These are phyloP conservation scores for Fistularia tabacaria DNA, from an alignment of 2,797 vertebrate genomes.

Conservation along the genomic window DNA sequence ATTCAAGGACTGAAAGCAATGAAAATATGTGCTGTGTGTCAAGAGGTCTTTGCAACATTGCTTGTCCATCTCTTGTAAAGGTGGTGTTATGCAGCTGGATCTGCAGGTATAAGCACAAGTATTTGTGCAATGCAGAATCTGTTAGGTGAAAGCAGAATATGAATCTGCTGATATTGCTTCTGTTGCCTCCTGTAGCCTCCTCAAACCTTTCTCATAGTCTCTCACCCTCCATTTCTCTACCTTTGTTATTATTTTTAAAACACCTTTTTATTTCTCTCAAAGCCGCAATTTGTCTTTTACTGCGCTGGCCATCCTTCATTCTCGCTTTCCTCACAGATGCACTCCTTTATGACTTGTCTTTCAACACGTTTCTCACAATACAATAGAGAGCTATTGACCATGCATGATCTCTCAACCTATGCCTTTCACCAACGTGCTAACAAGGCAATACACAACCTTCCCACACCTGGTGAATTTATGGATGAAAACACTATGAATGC, in stretches of 20 bases:
- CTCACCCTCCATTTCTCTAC: conserved; percentile 12
- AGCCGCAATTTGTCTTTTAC: conserved; percentile 4
- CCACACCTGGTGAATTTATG: conserved; percentile 59
- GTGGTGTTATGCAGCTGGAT: background rate
- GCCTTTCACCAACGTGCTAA: conserved; percentile 77
- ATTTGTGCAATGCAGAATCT: conserved; percentile 22
- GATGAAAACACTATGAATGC: conserved; percentile 35
- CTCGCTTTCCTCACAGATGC: conserved; percentile 13
- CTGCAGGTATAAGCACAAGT: conserved; percentile 10
- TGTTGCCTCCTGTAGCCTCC: conserved; percentile 48
- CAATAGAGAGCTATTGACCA: conserved; percentile 73
- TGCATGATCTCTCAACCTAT: conserved; percentile 73
- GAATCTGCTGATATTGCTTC: conserved; percentile 62
- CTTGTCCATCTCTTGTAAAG: background rate
- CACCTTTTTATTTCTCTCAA: background rate
- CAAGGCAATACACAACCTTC: conserved; percentile 73
- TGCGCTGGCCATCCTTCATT: background rate
- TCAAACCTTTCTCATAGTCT: conserved; percentile 70
- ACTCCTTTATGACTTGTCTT: conserved; percentile 7
- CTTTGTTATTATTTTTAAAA: conserved; percentile 11
- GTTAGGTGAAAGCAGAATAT: conserved; percentile 23
- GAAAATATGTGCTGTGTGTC: no score
- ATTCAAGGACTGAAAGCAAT: no score
- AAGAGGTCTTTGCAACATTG: no score
- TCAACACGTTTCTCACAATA: conserved; percentile 53